phyloP scores from a whole-genome alignment of 2,888 invertebrate genomes.

The Eupithecia centaureata region DNA sequence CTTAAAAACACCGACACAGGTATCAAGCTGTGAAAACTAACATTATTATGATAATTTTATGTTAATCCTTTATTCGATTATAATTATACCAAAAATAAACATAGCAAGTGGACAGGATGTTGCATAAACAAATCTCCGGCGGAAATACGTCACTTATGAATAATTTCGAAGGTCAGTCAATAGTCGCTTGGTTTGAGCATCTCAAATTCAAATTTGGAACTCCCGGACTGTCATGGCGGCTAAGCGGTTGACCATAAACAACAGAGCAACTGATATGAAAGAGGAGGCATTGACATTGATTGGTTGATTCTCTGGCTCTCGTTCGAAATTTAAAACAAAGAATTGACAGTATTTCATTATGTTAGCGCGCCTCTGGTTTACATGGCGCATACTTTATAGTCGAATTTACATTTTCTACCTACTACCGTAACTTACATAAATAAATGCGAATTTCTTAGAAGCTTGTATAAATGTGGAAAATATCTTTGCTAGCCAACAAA shows the following conservation, averaged over 20 bases:
- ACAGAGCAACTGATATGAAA: constrained; percentile 57
- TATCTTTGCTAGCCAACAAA: not conserved
- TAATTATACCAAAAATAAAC: constrained; percentile 46
- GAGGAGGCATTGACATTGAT: constrained; percentile 75
- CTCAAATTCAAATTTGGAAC: constrained; percentile 82
- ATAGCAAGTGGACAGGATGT: constrained; percentile 58
- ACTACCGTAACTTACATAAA: not conserved
- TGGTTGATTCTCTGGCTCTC: constrained; percentile 59
- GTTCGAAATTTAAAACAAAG: constrained; percentile 53
- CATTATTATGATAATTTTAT: constrained; percentile 40
- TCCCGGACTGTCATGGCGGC: constrained; percentile 73
- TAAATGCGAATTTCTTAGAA: not conserved
- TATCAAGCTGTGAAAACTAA: constrained; percentile 38
- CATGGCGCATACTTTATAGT: constrained; percentile 33
- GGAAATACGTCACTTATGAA: constrained; percentile 64
- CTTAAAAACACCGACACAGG: constrained; percentile 25
- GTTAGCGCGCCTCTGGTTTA: constrained; percentile 29
- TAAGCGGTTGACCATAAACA: constrained; percentile 64
- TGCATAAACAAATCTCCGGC: constrained; percentile 60
- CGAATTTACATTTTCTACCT: constrained; percentile 32
- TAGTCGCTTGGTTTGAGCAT: constrained; percentile 78
- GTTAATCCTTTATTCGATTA: constrained; percentile 44
- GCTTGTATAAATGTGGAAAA: not conserved
- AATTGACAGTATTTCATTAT: constrained; percentile 42
- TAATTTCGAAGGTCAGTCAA: constrained; percentile 76